Evolutionary conservation across 2,888 invertebrate genomes (phyloP).

Genomic region (Eilema sororculum): DNA sequence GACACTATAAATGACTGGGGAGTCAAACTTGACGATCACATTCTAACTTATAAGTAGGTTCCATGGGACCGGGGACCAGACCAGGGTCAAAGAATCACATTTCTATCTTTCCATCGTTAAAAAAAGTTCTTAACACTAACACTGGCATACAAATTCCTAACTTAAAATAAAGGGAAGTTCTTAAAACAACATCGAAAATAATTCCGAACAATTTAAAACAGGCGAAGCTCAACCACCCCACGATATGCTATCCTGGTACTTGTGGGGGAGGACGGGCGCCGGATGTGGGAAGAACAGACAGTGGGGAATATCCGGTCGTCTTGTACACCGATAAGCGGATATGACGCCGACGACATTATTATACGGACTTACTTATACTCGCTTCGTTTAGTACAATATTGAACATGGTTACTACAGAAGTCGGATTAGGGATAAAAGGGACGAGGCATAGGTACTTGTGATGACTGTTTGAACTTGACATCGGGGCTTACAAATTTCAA

Average conservation of each 20-base stretch:
- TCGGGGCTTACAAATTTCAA: not conserved
- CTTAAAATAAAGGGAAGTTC: slow-evolving; percentile 15
- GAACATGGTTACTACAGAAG: slow-evolving; percentile 6
- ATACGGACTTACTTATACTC: slow-evolving; percentile 25
- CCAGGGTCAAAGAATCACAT: not conserved
- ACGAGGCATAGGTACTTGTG: not conserved
- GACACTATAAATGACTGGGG: no score
- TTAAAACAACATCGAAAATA: slow-evolving; percentile 20
- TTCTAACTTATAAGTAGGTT: not conserved
- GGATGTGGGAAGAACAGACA: slow-evolving; percentile 46
- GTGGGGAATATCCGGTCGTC: slow-evolving; percentile 44
- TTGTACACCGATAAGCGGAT: slow-evolving; percentile 38
- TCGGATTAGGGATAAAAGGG: not conserved
- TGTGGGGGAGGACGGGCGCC: slow-evolving; percentile 32
- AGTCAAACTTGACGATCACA: not conserved
- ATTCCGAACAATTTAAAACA: slow-evolving; percentile 27
- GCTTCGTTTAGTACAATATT: slow-evolving; percentile 18
- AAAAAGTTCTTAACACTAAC: not conserved
- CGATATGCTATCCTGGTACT: slow-evolving; percentile 34
- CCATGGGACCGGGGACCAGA: not conserved
- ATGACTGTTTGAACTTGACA: not conserved
- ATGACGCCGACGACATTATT: slow-evolving; percentile 38
- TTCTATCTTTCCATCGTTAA: not conserved
- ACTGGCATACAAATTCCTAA: slow-evolving; percentile 6
- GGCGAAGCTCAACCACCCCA: slow-evolving; percentile 12